These are phyloP conservation scores for zebrafish (Danio rerio) DNA, from an alignment of 2,113 vertebrate genomes.

Conservation along the genomic window DNA sequence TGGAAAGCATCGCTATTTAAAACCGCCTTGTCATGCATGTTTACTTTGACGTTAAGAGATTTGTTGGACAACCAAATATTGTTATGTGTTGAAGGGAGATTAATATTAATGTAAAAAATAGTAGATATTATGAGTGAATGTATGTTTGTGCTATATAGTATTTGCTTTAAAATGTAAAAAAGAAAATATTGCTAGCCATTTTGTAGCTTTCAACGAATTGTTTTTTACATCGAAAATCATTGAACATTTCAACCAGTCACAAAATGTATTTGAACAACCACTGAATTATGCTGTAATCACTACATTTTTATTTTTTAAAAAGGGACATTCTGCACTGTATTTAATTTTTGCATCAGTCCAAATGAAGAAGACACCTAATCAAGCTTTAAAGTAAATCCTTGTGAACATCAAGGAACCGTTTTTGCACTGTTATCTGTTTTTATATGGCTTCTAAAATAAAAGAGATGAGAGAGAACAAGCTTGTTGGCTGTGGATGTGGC, in stretches of 20 bases:
- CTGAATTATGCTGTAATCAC: background rate
- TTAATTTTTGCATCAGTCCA: background rate
- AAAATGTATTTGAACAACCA: slow-evolving; percentile 16
- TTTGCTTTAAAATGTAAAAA: background rate
- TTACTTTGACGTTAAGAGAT: background rate
- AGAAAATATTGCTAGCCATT: background rate
- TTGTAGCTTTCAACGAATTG: background rate
- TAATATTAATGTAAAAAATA: background rate
- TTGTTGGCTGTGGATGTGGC: slow-evolving; percentile 26
- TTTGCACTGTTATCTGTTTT: slow-evolving; percentile 23
- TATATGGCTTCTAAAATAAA: slow-evolving; percentile 54
- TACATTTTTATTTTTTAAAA: slow-evolving; percentile 15
- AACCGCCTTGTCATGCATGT: background rate
- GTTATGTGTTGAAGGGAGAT: background rate
- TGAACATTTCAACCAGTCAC: background rate
- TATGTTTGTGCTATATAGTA: background rate
- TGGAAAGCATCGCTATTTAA: background rate
- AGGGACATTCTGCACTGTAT: slow-evolving; percentile 22
- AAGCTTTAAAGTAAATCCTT: slow-evolving; percentile 9
- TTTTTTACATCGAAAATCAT: too few relatives aligned
- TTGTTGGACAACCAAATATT: background rate
- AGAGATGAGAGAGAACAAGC: slow-evolving; percentile 29
- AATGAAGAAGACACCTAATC: background rate
- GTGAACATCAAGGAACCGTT: slow-evolving; percentile 9
- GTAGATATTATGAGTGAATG: background rate